Conservation (phyloP, 92 coral and sea anemone genomes). For the Virgularia gustaviana region DNA sequence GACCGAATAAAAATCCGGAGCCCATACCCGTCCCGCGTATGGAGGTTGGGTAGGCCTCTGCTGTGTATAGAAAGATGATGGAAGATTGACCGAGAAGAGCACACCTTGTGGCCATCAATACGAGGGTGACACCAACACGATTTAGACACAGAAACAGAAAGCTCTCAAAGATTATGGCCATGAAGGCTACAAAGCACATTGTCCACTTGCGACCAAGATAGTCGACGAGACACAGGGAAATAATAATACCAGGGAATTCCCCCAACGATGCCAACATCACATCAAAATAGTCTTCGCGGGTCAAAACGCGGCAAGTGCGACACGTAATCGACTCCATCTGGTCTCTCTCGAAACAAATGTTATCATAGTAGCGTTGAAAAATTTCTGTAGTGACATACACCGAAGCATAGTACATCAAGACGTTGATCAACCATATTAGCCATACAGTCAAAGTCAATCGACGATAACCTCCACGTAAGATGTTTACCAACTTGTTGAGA, state of each 20-base stretch:
- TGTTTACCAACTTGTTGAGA: conserved; percentile 68
- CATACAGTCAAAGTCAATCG: conserved; percentile 71
- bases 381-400: conserved; percentile 71
- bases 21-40: conserved; percentile 32
- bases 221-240: conserved; percentile 15
- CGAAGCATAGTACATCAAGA: conserved; percentile 62
- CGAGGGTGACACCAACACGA: conserved; percentile 33
- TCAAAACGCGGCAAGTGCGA: conserved; percentile 85
- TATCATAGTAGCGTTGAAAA: conserved; percentile 40
- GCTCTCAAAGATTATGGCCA: conserved; percentile 23
- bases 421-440: conserved; percentile 73
- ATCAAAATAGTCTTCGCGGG: conserved; percentile 76
- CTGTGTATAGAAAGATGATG: conserved; percentile 20
- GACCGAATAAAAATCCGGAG: conserved; percentile 26
- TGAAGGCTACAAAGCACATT: conserved; percentile 7
- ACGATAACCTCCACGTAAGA: conserved; percentile 59
- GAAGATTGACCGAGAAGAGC: conserved; percentile 29
- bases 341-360: conserved; percentile 43
- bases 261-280: conserved; percentile 93
- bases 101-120: conserved; percentile 30
- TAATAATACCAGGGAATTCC: conserved; percentile 75
- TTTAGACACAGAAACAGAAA: conserved; percentile 20
- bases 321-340: conserved; percentile 69
- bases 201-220: conserved; percentile 23
- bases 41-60: conserved; percentile 37